These are phyloP conservation scores for Rhipidura dahli DNA, from an alignment of 2,113 vertebrate genomes.

Conservation along the genomic window DNA sequence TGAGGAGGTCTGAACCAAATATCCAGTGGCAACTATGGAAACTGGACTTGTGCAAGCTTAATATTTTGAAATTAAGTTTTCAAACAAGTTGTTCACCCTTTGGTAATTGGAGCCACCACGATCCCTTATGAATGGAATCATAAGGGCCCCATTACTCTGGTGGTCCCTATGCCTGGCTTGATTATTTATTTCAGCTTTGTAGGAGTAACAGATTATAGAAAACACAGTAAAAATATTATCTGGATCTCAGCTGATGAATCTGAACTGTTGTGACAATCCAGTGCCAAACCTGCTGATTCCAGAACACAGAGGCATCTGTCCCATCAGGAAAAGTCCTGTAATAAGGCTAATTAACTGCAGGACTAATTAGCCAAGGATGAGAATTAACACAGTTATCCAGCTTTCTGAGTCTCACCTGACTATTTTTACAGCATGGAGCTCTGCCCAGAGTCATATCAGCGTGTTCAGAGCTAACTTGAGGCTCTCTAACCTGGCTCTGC, in stretches of 20 bases:
- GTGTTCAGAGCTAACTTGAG: neutral
- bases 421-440: neutral
- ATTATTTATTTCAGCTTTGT: neutral
- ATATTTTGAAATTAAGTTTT: neutral
- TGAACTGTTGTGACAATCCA: neutral
- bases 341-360: neutral
- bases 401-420: neutral
- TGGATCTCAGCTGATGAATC: neutral
- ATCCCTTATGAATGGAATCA: neutral
- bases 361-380: neutral
- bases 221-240: neutral
- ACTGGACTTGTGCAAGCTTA: neutral
- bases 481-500: neutral
- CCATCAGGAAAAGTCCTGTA: neutral
- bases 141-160: neutral
- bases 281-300: neutral
- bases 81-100: neutral
- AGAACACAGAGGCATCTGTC: neutral
- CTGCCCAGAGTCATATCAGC: neutral
- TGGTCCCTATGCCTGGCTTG: neutral
- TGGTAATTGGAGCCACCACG: neutral
- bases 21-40: neutral
- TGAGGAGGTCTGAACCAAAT: neutral
- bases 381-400: neutral
- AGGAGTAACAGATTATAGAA: neutral